Base-by-base conservation (phyloP, 2,888 invertebrate genomes). In the Drosophila meridionalis region DNA sequence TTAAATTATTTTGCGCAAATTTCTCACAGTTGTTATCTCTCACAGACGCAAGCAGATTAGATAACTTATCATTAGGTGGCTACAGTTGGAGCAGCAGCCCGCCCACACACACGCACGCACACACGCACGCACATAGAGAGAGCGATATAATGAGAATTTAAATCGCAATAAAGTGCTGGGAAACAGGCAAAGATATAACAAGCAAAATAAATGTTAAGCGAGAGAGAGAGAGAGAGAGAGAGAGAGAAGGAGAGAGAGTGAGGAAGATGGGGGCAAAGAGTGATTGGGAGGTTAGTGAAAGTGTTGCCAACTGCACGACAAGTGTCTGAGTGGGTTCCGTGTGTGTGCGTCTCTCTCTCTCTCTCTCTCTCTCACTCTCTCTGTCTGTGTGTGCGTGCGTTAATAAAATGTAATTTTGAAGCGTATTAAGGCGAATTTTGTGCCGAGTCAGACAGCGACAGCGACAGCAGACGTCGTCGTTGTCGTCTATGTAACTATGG, bases 351-450 rank as follows among this genome's bases (percentile, higher is more conserved):
- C 7, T 14, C 4, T 14, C 12, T 47, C 12, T 6, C 12, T 12
- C 9, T 20, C 26, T 45, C 36, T 66, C 55, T 59, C 12, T 47
- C 6, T 28, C 3, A 14, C 2, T 14, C 0, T 28, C 2, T 53
- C 38, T 69, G 52, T 58, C 8, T 69, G 66, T 76, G 76, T 71
- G 71, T 86, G 87, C 71, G 74, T 82, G 83, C 84, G 83, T 80
- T 82, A 78, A 83, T 84, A 87, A 84, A 84, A 84, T 83, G 80
- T 83, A 83, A 83, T 86, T 84, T 82, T 86, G 84, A 76, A 83
- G 69, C 81, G 78, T 75, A 82, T 83, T 82, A 80, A 76, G 84
- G 82, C 78, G 65, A 69, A 78, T 71, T 76, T 78, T 78, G 79
- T 76, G 75, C 75, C 73, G 73, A 73, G 72, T 80, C 74, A 80